Percentiles rank a stretch among this genome's conserved stretches.
Conservation (phyloP, 2,113 vertebrate species). For the Channa argus region DNA sequence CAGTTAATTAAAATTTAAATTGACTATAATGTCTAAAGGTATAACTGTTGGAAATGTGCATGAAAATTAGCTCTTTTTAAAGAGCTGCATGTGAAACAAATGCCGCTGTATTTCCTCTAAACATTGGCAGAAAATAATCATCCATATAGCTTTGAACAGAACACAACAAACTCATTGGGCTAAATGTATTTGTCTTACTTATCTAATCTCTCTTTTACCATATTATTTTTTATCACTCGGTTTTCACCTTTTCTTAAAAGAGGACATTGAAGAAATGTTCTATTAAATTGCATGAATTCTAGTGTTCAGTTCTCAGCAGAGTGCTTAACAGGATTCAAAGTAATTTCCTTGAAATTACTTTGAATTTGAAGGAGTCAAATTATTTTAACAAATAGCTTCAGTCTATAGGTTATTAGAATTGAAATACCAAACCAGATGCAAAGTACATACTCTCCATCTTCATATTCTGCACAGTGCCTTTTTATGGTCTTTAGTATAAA, state of each 20-base stretch:
- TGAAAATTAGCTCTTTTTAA: not conserved
- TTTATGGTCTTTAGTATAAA: not conserved
- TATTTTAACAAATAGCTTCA: conserved; percentile 14
- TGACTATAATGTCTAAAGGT: not conserved
- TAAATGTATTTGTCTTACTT: not conserved
- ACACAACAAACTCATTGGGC: not conserved
- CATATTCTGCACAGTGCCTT: not conserved
- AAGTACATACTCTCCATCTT: not conserved
- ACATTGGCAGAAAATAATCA: not conserved
- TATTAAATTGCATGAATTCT: conserved; percentile 1
- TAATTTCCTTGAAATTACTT: conserved; percentile 3
- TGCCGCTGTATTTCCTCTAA: not conserved
- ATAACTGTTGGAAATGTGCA: not conserved
- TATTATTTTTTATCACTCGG: not conserved
- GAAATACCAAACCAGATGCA: not conserved
- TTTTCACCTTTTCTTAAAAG: conserved; percentile 14
- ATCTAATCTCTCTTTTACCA: not conserved
- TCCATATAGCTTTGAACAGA: not conserved
- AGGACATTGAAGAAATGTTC: conserved; percentile 12
- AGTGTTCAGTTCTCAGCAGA: not conserved
- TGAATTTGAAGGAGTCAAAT: conserved; percentile 6
- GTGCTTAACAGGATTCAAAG: conserved; percentile 8
- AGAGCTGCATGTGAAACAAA: not conserved
- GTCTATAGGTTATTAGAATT: not conserved
- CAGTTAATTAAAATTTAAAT: not conserved